Evolutionary conservation across 2,888 invertebrate genomes (phyloP).

Genomic region (Troides aeacus): DNA sequence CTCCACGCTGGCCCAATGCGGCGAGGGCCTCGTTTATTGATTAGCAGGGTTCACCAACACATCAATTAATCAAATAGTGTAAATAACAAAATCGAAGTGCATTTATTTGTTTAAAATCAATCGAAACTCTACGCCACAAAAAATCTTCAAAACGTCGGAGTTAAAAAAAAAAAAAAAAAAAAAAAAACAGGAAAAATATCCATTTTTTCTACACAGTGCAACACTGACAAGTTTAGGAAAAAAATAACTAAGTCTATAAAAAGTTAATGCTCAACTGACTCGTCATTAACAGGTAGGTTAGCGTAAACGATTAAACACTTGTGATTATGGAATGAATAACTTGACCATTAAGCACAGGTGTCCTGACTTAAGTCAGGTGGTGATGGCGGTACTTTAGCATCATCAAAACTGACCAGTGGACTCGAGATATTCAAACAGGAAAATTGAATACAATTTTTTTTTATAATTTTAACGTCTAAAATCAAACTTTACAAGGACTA

Average conservation of each 20-base stretch:
- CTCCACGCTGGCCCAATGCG: no score
- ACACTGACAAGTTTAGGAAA: neutral
- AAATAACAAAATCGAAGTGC: neutral
- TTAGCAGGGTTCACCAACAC: no score
- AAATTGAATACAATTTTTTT: neutral
- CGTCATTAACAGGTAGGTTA: conserved; percentile 5
- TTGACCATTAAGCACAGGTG: conserved; percentile 22
- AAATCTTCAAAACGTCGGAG: neutral
- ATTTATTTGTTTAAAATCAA: neutral
- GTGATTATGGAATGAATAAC: conserved; percentile 15
- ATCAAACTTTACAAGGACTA: no score
- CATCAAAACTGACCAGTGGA: neutral
- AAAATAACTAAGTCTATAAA: neutral
- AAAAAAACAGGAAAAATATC: neutral
- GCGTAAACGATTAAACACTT: conserved; percentile 11
- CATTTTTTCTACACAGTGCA: neutral
- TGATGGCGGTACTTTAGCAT: conserved; percentile 1
- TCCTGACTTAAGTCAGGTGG: neutral
- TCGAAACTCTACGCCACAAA: neutral
- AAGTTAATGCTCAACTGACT: neutral
- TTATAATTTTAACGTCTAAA: no score
- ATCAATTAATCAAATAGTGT: neutral
- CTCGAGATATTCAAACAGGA: neutral
- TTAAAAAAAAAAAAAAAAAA: neutral
- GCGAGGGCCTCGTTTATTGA: no score